A percentile compares a stretch with the other conserved stretches of the same genome.
Evolutionary conservation across 2,888 invertebrate species (phyloP).

Genomic region (Toxonevra muliebris): DNA sequence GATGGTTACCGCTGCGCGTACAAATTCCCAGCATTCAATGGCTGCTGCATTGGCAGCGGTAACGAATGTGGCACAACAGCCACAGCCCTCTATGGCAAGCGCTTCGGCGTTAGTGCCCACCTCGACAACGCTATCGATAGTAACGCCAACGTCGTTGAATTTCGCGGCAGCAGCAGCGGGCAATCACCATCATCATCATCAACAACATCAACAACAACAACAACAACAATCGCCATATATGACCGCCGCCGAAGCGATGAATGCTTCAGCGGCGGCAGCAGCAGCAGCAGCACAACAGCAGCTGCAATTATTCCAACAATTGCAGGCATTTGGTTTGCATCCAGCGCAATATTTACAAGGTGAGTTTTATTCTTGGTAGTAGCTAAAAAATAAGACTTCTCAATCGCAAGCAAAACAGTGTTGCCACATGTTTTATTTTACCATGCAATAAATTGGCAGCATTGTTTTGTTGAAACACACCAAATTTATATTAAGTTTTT

Average conservation of each 20-base stretch:
- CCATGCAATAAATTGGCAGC: neutral
- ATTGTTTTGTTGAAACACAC: neutral
- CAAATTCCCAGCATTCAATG: slow-evolving; percentile 60
- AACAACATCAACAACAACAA: slow-evolving; percentile 42
- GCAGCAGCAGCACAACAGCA: slow-evolving; percentile 64
- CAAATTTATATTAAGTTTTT: too few species aligned
- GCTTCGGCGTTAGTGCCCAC: slow-evolving; percentile 61
- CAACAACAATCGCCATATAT: slow-evolving; percentile 65
- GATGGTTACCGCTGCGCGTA: slow-evolving; percentile 35
- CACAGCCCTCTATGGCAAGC: slow-evolving; percentile 48
- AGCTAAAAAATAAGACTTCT: neutral
- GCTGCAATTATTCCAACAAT: slow-evolving; percentile 72
- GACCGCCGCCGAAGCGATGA: slow-evolving; percentile 68
- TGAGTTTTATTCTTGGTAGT: slow-evolving; percentile 57
- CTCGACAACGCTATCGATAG: slow-evolving; percentile 68
- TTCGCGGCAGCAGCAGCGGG: slow-evolving; percentile 49
- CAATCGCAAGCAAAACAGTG: slow-evolving; percentile 3
- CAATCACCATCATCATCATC: too few species aligned
- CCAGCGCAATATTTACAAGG: slow-evolving; percentile 71
- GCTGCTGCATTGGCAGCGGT: slow-evolving; percentile 67
- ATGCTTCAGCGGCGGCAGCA: slow-evolving; percentile 62
- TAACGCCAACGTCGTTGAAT: slow-evolving; percentile 52
- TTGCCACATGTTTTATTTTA: neutral
- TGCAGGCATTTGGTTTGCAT: slow-evolving; percentile 72
- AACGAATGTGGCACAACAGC: slow-evolving; percentile 64